These are phyloP conservation scores for Muntiacus muntjak DNA, from an alignment of 2,113 vertebrate species.

Conservation along the genomic window DNA sequence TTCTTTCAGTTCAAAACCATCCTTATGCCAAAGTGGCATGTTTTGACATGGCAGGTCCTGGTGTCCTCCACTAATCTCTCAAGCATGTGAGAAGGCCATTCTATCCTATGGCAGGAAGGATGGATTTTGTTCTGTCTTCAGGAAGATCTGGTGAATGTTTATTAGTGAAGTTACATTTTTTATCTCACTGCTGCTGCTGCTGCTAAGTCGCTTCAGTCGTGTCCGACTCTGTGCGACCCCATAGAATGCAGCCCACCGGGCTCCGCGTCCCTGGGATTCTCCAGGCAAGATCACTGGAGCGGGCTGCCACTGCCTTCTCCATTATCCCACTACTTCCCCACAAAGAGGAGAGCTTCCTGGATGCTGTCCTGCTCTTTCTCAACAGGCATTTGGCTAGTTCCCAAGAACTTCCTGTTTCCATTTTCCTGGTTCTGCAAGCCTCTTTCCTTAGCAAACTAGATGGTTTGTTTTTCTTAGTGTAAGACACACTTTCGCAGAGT, in stretches of 20 bases:
- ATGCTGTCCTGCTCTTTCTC: not conserved
- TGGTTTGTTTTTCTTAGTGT: not conserved
- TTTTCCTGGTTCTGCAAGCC: not conserved
- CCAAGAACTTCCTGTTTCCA: not conserved
- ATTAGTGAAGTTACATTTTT: not conserved
- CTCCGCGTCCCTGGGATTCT: no score
- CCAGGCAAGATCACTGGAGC: no score
- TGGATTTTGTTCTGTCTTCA: not conserved
- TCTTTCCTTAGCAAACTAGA: not conserved
- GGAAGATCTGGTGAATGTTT: not conserved
- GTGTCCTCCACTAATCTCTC: not conserved
- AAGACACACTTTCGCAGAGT: not conserved
- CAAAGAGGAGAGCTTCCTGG: not conserved
- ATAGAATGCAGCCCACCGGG: no score
- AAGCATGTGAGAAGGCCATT: not conserved
- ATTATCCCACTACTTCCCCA: not conserved
- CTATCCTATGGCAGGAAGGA: not conserved
- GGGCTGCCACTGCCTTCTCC: no score
- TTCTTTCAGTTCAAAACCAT: not conserved
- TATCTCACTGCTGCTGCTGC: not conserved
- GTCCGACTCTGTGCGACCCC: fast-evolving
- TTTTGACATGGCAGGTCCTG: not conserved
- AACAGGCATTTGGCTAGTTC: not conserved
- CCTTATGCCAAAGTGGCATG: not conserved
- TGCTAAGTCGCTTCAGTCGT: no score